A percentile compares a stretch with the other conserved stretches of the same genome.
phyloP scores from a whole-genome alignment of 1,140 invertebrate species.

The Aricia agestis region DNA sequence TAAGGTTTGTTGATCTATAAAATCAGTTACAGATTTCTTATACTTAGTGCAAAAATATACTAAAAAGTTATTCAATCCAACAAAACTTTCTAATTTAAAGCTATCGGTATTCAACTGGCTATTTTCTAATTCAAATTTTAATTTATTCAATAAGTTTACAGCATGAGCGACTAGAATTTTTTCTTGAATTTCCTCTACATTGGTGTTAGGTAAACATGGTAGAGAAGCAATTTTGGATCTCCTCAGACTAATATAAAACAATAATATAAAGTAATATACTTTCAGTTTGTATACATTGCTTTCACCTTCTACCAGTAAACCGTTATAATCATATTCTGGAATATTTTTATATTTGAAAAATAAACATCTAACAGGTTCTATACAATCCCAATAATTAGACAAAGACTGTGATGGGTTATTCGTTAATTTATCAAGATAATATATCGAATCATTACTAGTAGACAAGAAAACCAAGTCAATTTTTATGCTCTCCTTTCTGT shows the following conservation, averaged over 20 bases:
- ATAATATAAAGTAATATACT: conserved; percentile 49
- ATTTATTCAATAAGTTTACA: conserved; percentile 32
- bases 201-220: conserved; percentile 40
- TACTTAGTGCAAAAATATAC: conserved; percentile 48
- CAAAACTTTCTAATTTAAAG: conserved; percentile 41
- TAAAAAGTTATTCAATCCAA: conserved; percentile 43
- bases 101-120: conserved; percentile 20
- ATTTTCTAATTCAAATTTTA: conserved; percentile 33
- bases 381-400: conserved; percentile 51
- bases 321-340: conserved; percentile 45
- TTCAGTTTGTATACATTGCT: conserved; percentile 50
- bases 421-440: conserved; percentile 36
- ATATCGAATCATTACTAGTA: conserved; percentile 27
- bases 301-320: conserved; percentile 38
- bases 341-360: conserved; percentile 43
- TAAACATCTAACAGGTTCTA: conserved; percentile 51
- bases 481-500: conserved; percentile 42
- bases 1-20: conserved; percentile 29
- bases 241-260: conserved; percentile 40
- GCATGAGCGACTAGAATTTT: conserved; percentile 48
- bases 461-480: conserved; percentile 41
- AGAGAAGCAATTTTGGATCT: conserved; percentile 17
- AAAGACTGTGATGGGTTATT: conserved; percentile 48
- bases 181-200: conserved; percentile 43
- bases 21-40: conserved; percentile 30